These are phyloP conservation scores for Sinhomidia bicolor DNA, from an alignment of 2,888 invertebrate species.

Conservation along the genomic window DNA sequence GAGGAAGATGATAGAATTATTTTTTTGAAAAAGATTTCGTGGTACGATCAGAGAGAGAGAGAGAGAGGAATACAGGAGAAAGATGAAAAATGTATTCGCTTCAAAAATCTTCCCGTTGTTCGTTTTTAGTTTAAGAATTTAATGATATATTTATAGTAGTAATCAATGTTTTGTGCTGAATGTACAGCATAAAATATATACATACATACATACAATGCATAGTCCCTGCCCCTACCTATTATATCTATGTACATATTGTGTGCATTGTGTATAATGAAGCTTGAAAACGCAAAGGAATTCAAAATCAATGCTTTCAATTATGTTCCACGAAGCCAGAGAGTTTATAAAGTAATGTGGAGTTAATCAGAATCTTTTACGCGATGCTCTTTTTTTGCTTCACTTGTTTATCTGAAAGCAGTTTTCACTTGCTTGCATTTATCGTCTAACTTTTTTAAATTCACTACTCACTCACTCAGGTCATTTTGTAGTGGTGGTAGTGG, in stretches of 20 bases:
- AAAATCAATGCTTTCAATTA: slow-evolving; percentile 48
- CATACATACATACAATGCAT: background rate
- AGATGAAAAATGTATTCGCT: slow-evolving; percentile 40
- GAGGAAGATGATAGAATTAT: slow-evolving; percentile 13
- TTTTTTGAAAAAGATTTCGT: background rate
- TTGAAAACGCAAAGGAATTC: slow-evolving; percentile 38
- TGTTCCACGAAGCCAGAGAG: background rate
- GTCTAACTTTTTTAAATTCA: background rate
- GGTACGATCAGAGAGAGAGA: no score
- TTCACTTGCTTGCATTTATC: slow-evolving; percentile 21
- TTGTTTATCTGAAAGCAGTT: slow-evolving; percentile 60
- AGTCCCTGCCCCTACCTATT: no score
- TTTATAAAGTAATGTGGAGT: background rate
- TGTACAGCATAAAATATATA: background rate
- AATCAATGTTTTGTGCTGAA: background rate
- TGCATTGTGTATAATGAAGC: slow-evolving; percentile 11
- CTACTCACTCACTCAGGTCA: slow-evolving; percentile 28
- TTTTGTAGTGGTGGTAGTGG: background rate
- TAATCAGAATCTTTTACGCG: slow-evolving; percentile 17
- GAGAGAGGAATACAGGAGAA: background rate
- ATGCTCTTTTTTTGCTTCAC: slow-evolving; percentile 51
- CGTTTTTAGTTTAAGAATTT: background rate
- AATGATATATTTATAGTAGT: background rate
- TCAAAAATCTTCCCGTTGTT: background rate
- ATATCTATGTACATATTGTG: background rate